Evolutionary conservation across 2,888 invertebrate genomes (phyloP), one percentile per base, ranked within the genome.

Genomic region (Drosophila nr. medialis): DNA sequence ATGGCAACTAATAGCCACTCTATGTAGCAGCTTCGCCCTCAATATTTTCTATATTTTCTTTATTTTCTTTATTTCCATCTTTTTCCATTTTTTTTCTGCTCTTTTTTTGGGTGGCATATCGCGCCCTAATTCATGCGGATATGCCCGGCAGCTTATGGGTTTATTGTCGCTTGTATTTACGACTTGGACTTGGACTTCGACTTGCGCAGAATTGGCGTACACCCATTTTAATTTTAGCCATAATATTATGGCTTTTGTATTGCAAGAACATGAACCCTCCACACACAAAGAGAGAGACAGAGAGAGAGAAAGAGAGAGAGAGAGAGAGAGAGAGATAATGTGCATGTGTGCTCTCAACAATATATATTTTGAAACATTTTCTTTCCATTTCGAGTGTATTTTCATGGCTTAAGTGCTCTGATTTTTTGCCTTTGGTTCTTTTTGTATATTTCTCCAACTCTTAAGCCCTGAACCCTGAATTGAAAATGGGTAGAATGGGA

Each of bases 191-290:
- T 65, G 55, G 86, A 89, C 75, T 78, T 78, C 82, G 72, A 72
- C 87, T 67, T 68, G 55, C 45, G 27, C 70, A 80, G 86, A 89
- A 89, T 89, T 86, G 89, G 89, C 87, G 72, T 75, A 89, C 67
- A 81, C 87, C 80, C 85, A 85, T 84, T 89, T 84, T 84, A 84
- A 80, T 89, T 86, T 85, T 80, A 72, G 89, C 85, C 62, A 76
- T 74, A 72, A 89, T 83, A 87, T 89, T 89, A 87, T 87, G 75
- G 89, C 73, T 73, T 84, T 82, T 77, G 69, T 68, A 73, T 69
- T 73, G 75, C 55, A 53, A 48, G 60, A 62, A 64, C 36, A 55
- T 62, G 79, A 78, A 74, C 64, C 64, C 32, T 45, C 34, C 38
- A n/a, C 24, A 45, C 8, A 24, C 15, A 36, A 15, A 51, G 10